Evolutionary conservation across 2,113 vertebrate genomes (phyloP).

Genomic region (Saccopteryx leptura): DNA sequence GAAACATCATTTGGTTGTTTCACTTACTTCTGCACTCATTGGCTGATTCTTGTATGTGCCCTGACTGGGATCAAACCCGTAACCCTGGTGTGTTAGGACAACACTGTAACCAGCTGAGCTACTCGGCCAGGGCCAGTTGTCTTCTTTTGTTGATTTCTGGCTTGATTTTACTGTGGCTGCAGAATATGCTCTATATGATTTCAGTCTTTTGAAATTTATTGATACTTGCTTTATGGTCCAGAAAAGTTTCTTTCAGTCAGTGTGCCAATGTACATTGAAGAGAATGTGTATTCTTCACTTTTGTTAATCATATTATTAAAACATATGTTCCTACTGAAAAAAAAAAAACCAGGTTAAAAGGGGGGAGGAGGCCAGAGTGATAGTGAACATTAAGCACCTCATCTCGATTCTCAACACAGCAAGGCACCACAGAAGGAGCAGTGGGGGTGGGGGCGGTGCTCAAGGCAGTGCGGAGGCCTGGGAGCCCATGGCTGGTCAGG

Average conservation of each 20-base stretch:
- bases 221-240: not conserved
- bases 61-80: no score
- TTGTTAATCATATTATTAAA: not conserved
- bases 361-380: not conserved
- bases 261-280: not conserved
- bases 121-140: no score
- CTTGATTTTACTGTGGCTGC: not conserved
- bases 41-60: no score
- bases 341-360: not conserved
- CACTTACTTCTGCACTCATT: no score
- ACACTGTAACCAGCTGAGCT: no score
- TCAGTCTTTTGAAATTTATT: constrained; percentile 18
- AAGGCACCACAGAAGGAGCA: not conserved
- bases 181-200: not conserved
- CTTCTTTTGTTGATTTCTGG: not conserved
- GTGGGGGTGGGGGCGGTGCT: not conserved
- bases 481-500: fast-evolving
- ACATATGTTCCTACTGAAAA: not conserved
- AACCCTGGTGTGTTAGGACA: no score
- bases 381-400: not conserved
- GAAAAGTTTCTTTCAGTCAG: not conserved
- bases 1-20: no score
- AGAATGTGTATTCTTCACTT: not conserved
- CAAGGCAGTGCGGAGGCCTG: not conserved
- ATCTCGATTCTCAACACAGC: not conserved